Percentiles rank a stretch among this genome's conserved stretches.
phyloP scores from a whole-genome alignment of 2,113 vertebrate species.

The Trachemys scripta region DNA sequence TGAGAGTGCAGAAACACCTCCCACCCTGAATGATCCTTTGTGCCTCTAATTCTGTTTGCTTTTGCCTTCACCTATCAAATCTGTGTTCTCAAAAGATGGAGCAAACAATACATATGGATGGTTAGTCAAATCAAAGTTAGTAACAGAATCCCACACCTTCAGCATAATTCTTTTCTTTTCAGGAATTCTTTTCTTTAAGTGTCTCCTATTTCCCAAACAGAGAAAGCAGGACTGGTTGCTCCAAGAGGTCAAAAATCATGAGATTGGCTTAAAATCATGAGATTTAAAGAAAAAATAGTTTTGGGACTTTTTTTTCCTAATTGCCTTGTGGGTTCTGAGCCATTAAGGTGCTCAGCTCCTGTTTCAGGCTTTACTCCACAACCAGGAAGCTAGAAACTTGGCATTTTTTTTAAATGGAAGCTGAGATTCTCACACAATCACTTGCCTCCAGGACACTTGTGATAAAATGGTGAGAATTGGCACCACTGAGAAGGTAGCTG shows the following conservation, averaged over 20 bases:
- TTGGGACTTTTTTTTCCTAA: background rate
- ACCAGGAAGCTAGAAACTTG: rapidly evolving
- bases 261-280: background rate
- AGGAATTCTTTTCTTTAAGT: background rate
- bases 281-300: background rate
- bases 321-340: background rate
- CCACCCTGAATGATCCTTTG: background rate
- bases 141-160: background rate
- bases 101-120: background rate
- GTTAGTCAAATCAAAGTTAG: background rate
- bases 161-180: background rate
- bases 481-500: background rate
- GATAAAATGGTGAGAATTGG: background rate
- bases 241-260: background rate
- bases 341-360: background rate
- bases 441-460: background rate
- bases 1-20: background rate
- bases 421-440: background rate
- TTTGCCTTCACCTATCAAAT: background rate
- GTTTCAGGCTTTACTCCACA: background rate
- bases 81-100: background rate
- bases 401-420: background rate
- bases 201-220: background rate
- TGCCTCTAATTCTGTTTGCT: background rate
- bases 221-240: background rate